These are phyloP conservation scores for Vireo altiloquus DNA, from an alignment of 2,113 vertebrate genomes.

Conservation along the genomic window DNA sequence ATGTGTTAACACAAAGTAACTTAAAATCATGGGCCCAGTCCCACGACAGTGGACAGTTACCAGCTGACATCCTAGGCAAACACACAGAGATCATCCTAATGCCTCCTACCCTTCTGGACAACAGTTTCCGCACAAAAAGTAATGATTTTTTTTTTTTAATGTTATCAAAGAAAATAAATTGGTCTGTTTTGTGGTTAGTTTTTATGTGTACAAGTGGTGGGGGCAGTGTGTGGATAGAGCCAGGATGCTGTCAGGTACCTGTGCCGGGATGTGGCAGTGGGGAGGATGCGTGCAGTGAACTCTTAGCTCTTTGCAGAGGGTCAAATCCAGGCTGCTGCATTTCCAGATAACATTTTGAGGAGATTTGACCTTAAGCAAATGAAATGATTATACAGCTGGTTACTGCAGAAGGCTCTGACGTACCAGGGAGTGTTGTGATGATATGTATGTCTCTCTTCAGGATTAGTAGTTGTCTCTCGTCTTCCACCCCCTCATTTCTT, in stretches of 20 bases:
- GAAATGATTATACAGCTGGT: background rate
- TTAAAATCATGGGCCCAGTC: background rate
- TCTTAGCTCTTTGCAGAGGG: background rate
- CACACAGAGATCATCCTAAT: background rate
- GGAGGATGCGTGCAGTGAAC: no score
- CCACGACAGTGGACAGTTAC: background rate
- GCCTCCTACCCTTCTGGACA: background rate
- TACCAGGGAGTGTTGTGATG: background rate
- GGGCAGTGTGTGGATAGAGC: background rate
- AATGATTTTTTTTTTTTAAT: background rate
- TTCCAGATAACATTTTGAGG: background rate
- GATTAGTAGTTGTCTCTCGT: background rate
- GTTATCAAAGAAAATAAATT: background rate
- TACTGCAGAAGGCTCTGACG: background rate
- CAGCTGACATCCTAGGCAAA: background rate
- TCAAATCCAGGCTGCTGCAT: background rate
- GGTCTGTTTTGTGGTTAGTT: background rate
- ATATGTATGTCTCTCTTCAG: background rate
- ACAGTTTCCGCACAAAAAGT: background rate
- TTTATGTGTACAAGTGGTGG: background rate
- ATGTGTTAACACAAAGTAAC: background rate
- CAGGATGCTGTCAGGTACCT: background rate
- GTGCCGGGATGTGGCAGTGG: background rate
- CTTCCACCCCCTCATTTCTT: background rate
- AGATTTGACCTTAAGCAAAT: background rate